Evolutionary conservation across 2,113 vertebrate species (phyloP).

Genomic region (Lathamus discolor): DNA sequence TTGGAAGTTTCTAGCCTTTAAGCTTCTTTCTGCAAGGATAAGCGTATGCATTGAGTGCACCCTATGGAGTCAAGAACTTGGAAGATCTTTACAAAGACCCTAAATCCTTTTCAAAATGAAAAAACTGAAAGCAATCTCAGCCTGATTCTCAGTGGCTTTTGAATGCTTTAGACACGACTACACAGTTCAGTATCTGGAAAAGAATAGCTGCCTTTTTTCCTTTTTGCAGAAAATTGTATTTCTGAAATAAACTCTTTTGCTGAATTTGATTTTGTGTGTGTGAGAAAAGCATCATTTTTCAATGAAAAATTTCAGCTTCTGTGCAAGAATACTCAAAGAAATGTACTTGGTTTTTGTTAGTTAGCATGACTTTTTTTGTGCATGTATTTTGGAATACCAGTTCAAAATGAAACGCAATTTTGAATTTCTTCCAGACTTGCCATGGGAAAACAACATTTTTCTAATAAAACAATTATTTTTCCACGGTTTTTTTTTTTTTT

Average conservation of each 20-base stretch:
- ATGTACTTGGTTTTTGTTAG: neutral
- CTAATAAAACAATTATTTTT: neutral
- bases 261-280: neutral
- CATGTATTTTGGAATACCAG: neutral
- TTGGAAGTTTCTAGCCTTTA: neutral
- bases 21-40: neutral
- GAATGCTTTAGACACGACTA: neutral
- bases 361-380: neutral
- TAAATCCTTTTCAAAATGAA: constrained; percentile 3
- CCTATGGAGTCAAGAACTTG: neutral
- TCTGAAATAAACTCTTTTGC: neutral
- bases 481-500: too few relatives aligned
- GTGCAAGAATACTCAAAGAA: neutral
- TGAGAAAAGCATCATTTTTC: neutral
- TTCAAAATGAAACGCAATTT: neutral
- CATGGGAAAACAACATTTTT: neutral
- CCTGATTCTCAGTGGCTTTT: neutral
- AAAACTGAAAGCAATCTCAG: neutral
- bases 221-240: neutral
- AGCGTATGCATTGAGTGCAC: neutral
- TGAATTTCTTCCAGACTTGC: neutral
- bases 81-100: neutral
- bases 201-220: neutral
- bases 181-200: neutral
- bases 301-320: neutral